Evolutionary conservation across 2,113 vertebrate species (phyloP).

Genomic region (Crotophaga sulcirostris): DNA sequence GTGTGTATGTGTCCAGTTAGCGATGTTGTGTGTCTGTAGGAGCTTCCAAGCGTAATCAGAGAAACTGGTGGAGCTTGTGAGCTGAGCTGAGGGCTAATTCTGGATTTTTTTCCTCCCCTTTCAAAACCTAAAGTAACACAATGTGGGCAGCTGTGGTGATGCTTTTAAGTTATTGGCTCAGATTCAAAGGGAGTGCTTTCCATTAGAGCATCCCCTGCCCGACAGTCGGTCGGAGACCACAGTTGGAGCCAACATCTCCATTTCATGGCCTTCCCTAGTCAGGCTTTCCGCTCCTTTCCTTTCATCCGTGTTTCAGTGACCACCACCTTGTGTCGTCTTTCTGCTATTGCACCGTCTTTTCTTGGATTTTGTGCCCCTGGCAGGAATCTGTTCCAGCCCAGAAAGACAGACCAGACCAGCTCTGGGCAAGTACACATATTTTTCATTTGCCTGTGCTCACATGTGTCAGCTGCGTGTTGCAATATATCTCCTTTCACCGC

Average conservation of each 20-base stretch:
- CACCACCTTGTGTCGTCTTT: conserved; percentile 1
- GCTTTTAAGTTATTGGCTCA: conserved; percentile 44
- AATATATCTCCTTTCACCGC: not conserved
- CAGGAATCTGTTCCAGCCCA: not conserved
- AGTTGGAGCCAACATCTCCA: conserved; percentile 1
- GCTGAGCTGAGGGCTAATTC: not conserved
- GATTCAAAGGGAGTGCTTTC: conserved; percentile 3
- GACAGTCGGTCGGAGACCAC: not conserved
- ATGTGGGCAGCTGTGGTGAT: conserved; percentile 3
- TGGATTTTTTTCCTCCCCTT: not conserved
- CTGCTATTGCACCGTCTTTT: not conserved
- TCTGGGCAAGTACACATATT: not conserved
- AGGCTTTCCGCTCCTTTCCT: not conserved
- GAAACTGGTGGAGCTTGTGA: not conserved
- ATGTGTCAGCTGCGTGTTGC: not conserved
- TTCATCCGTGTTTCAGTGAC: not conserved
- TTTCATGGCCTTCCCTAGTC: not conserved
- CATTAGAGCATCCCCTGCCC: not conserved
- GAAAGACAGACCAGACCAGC: not conserved
- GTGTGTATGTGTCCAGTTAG: not conserved
- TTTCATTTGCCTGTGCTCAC: not conserved
- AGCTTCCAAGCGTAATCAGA: not conserved
- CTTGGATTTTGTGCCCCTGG: not conserved
- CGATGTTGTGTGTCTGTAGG: not conserved
- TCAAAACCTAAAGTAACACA: not conserved